Evolutionary conservation across 2,113 vertebrate genomes (phyloP).

Genomic region (Stictonetta naevosa): DNA sequence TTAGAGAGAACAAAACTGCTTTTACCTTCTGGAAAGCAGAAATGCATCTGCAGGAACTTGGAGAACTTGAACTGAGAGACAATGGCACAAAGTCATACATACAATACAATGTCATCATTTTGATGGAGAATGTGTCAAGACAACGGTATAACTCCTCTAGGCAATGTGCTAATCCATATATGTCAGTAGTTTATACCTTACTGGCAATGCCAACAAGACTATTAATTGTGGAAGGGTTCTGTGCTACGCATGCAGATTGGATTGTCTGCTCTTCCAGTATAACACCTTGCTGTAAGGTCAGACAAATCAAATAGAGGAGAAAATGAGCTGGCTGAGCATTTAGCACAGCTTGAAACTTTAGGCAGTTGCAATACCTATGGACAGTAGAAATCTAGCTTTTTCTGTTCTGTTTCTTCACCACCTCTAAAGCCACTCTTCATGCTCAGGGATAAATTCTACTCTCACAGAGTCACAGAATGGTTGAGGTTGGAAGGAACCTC

Average conservation of each 20-base stretch:
- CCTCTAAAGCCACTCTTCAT: not conserved
- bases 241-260: not conserved
- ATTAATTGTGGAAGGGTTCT: not conserved
- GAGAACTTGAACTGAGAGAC: not conserved
- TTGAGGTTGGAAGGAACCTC: not conserved
- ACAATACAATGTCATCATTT: not conserved
- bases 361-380: not conserved
- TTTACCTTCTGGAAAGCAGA: not conserved
- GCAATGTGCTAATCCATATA: not conserved
- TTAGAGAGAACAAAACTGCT: not conserved
- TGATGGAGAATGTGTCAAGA: not conserved
- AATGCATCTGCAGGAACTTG: not conserved
- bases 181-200: not conserved
- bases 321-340: not conserved
- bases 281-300: slow-evolving; percentile 46
- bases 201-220: not conserved
- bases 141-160: not conserved
- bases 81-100: too few relatives aligned
- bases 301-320: slow-evolving; percentile 6
- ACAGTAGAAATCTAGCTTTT: not conserved
- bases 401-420: not conserved
- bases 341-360: not conserved
- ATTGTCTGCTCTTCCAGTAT: not conserved
- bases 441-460: not conserved
- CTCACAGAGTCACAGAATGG: not conserved